Conservation (phyloP, 2,113 vertebrate species). For the Natator depressus region DNA sequence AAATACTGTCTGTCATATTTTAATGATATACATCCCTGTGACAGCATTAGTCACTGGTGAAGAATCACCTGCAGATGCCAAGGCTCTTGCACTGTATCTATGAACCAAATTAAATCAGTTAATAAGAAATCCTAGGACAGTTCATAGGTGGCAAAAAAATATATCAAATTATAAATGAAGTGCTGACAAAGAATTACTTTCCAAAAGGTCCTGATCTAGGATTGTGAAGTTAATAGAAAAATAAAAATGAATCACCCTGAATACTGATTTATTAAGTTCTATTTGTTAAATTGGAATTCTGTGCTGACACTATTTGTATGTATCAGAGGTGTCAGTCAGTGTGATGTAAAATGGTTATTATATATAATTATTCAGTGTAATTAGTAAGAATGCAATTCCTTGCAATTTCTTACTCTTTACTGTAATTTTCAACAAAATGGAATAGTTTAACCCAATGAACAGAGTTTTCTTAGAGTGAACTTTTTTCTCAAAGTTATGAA, state of each 20-base stretch:
- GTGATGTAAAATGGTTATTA: not conserved
- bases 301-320: not conserved
- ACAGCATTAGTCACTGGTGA: not conserved
- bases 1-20: not conserved
- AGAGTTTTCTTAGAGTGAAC: not conserved
- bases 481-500: not conserved
- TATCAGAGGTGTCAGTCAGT: constrained; percentile 1
- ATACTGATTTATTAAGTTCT: not conserved
- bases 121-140: not conserved
- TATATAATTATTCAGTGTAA: not conserved
- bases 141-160: not conserved
- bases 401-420: not conserved
- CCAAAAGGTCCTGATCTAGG: not conserved
- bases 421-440: not conserved
- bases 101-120: not conserved
- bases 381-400: not conserved
- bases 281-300: constrained; percentile 11
- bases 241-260: not conserved
- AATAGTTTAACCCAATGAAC: not conserved
- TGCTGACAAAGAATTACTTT: not conserved
- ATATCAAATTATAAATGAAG: not conserved
- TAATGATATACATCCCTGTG: not conserved
- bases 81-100: not conserved
- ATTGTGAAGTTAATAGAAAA: constrained; percentile 12
- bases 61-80: not conserved